phyloP scores from a whole-genome alignment of 1,140 invertebrate species.

The Delia radicum region DNA sequence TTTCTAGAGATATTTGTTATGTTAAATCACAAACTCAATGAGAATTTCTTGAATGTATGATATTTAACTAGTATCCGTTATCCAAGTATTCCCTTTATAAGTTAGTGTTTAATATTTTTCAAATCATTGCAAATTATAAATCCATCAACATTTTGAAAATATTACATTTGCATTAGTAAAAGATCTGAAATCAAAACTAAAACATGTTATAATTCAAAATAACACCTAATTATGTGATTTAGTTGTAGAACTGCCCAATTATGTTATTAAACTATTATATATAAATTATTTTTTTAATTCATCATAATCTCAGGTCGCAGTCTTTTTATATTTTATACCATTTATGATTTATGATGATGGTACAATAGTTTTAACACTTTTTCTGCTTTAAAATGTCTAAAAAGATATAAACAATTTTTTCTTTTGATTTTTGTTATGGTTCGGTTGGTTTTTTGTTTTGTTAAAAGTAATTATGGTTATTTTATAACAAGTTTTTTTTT shows the following conservation, averaged over 20 bases:
- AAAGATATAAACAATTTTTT: neutral
- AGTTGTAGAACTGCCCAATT: neutral
- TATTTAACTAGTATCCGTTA: too few relatives aligned
- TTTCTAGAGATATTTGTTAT: too few relatives aligned
- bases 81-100: too few relatives aligned
- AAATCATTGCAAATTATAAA: too few relatives aligned
- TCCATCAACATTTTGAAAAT: too few relatives aligned
- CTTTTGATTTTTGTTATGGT: neutral
- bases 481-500: neutral
- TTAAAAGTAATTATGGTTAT: neutral
- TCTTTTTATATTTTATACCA: neutral
- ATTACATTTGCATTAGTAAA: too few relatives aligned
- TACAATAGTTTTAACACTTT: slow-evolving; percentile 2
- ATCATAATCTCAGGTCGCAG: neutral
- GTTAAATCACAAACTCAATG: too few relatives aligned
- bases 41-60: too few relatives aligned
- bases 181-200: too few relatives aligned
- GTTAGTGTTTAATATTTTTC: too few relatives aligned
- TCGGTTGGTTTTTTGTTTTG: neutral
- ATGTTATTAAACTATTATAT: neutral
- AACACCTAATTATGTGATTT: neutral
- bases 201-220: neutral
- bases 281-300: neutral
- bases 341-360: neutral
- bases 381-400: neutral